Evolutionary conservation across 2,113 vertebrate species (phyloP), one percentile per base, ranked within the genome.

Genomic region (Lepus europaeus): DNA sequence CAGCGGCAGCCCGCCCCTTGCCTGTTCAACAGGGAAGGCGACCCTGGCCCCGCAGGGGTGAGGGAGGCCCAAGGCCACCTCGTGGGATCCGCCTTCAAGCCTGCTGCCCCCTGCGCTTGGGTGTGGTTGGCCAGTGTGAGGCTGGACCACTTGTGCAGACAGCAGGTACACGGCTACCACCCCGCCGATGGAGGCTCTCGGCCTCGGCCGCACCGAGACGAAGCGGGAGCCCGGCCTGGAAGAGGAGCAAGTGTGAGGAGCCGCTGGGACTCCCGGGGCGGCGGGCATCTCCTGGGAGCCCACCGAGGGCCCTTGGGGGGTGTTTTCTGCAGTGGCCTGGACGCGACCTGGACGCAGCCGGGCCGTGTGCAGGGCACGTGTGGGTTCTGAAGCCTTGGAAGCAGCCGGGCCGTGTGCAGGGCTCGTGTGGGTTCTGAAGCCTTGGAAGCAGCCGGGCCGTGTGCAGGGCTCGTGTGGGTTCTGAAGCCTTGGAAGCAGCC

Each of bases 1-100:
- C 10, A 0, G 56, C 31, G 17, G 69, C 6, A 17, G 70, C n/a
- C 82, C 9, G 16, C 10, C 36, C 3, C 4, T 0, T 5, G 3
- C 2, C 31, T 64, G 68, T 51, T 11, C n/a, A 13, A 10, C 0
- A 8, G 73, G 16, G 56, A 19, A 66, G 36, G 14, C 1, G 0
- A 4, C 0, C 31, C 7, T 16, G 73, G 64, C 27, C 68, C 3
- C 13, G 10, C 2, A 5, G 9, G n/a, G 23, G 0, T 0, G 14
- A 17, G 22, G 51, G 59, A 74, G 53, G 61, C 27, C 27, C 7
- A 9, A 6, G 12, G 36, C 2, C 0, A 33, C 76, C 72, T n/a
- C 33, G 8, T 2, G 64, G 49, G 11, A 76, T 74, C 16, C 0
- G 0, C 20, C 33, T 53, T 4, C 6, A 23, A 23, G 23, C 20